These are phyloP conservation scores for Acanthochromis polyacanthus DNA, from an alignment of 2,113 vertebrate species.

Conservation along the genomic window DNA sequence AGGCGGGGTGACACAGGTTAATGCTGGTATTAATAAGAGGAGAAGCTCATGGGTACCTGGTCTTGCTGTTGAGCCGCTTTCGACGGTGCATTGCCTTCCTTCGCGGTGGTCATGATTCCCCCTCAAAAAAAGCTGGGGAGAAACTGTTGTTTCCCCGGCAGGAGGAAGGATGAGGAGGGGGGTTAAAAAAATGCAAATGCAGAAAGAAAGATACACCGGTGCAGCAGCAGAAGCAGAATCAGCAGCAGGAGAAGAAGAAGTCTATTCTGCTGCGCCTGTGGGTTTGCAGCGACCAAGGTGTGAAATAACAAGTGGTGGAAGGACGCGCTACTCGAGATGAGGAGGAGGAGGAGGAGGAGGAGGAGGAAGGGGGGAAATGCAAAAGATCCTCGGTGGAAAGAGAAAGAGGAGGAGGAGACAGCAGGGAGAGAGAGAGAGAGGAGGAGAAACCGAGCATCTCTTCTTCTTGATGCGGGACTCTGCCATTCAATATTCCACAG, in stretches of 20 bases:
- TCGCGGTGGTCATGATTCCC: constrained; percentile 94
- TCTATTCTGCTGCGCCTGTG: constrained; percentile 16
- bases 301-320: constrained; percentile 58
- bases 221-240: constrained; percentile 16
- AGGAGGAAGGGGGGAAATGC: constrained; percentile 29
- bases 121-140: constrained; percentile 46
- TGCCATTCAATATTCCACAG: constrained; percentile 36
- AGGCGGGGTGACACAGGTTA: constrained; percentile 9
- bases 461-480: constrained; percentile 46
- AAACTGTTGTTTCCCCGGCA: constrained; percentile 51
- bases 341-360: constrained; percentile 56
- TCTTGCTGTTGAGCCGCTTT: constrained; percentile 93
- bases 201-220: constrained; percentile 11
- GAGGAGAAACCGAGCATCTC: constrained; percentile 27
- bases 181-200: constrained; percentile 14
- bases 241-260: neutral
- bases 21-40: neutral
- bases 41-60: constrained; percentile 87
- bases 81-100: constrained; percentile 89
- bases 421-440: constrained; percentile 50
- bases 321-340: constrained; percentile 36
- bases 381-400: constrained; percentile 72
- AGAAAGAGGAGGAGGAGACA: constrained; percentile 49
- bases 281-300: constrained; percentile 55
- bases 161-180: neutral